phyloP scores from a whole-genome alignment of 2,113 vertebrate species.

The Solenodon paradoxus region DNA sequence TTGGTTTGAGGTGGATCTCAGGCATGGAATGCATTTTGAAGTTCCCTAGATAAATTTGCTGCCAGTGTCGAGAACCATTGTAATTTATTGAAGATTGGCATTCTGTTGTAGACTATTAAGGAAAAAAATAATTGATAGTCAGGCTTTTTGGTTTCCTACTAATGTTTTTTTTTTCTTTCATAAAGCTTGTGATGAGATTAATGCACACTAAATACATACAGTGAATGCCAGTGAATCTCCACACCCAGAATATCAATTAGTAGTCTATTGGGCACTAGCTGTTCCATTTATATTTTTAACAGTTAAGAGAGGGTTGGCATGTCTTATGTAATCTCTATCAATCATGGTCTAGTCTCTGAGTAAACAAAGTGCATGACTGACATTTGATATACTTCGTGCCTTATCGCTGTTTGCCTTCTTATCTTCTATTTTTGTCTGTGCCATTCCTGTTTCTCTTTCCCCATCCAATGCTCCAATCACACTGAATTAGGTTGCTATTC shows the following conservation, averaged over 20 bases:
- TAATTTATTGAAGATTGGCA: neutral
- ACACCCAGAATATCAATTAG: conserved; percentile 32
- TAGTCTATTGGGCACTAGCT: neutral
- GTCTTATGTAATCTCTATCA: neutral
- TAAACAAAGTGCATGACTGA: conserved; percentile 46
- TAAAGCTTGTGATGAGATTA: neutral
- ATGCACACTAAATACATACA: neutral
- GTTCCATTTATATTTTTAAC: conserved; percentile 25
- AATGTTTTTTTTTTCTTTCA: neutral
- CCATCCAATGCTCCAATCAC: conserved; percentile 19
- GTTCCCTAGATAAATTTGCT: neutral
- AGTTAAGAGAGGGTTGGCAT: neutral
- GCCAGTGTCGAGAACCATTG: neutral
- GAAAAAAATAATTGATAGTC: conserved; percentile 4
- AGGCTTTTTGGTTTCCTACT: neutral
- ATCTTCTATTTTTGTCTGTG: conserved; percentile 40
- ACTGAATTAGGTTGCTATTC: conserved; percentile 18
- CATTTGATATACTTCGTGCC: conserved; percentile 9
- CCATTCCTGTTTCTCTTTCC: neutral
- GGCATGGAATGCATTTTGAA: neutral
- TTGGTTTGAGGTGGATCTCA: neutral
- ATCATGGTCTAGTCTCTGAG: neutral
- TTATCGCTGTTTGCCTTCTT: conserved; percentile 28
- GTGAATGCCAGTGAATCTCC: neutral
- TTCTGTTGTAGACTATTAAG: neutral